A percentile compares a stretch with the other conserved stretches of the same genome.
phyloP scores from a whole-genome alignment of 2,888 invertebrate genomes.

The Zootermopsis nevadensis region DNA sequence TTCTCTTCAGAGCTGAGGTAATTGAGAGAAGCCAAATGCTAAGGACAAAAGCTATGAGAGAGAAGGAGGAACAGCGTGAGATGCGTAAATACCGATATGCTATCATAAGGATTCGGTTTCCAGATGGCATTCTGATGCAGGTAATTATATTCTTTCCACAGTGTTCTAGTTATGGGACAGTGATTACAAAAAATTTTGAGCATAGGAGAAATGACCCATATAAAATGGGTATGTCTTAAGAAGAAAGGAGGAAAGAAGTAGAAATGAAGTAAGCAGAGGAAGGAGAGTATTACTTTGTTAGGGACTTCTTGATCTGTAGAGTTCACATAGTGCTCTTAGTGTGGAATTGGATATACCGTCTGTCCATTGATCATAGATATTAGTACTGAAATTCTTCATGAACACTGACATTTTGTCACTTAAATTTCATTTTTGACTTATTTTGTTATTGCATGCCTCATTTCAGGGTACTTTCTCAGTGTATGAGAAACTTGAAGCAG shows the following conservation, averaged over 20 bases:
- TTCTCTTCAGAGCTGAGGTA: conserved; percentile 72
- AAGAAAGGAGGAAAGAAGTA: too few species aligned
- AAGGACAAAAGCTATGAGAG: conserved; percentile 94
- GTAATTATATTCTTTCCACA: conserved; percentile 62
- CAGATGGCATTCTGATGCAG: conserved; percentile 86
- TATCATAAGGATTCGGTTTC: conserved; percentile 87
- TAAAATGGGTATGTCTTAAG: too few species aligned
- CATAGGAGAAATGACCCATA: too few species aligned
- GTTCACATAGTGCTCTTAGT: too few species aligned
- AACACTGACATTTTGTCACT: conserved; percentile 12
- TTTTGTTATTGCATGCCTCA: neutral
- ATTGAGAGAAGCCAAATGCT: conserved; percentile 85
- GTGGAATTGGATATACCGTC: too few species aligned
- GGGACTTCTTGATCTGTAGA: too few species aligned
- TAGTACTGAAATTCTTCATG: too few species aligned
- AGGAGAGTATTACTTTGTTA: too few species aligned
- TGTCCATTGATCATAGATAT: too few species aligned
- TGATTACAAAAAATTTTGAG: too few species aligned
- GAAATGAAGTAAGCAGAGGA: too few species aligned
- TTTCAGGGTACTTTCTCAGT: conserved; percentile 89
- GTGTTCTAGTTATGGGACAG: too few species aligned
- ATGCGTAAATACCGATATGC: conserved; percentile 87
- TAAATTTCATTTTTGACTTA: conserved; percentile 18
- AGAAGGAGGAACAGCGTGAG: conserved; percentile 85
- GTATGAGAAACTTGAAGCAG: conserved; percentile 78